These are phyloP conservation scores for Drosophila yooni DNA, from an alignment of 2,888 invertebrate species.

Conservation along the genomic window DNA sequence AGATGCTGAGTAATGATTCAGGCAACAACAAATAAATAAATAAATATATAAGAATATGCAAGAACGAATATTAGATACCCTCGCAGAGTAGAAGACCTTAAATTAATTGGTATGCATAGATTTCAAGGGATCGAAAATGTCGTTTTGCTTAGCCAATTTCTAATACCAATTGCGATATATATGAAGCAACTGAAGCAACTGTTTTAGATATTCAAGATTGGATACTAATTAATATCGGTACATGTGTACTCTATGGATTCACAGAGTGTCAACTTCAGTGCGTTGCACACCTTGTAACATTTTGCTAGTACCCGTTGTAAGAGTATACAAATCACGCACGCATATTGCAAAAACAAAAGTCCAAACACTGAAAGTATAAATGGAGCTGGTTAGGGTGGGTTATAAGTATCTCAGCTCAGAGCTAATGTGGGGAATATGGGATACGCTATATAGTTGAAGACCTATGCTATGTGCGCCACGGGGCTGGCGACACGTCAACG, in stretches of 20 bases:
- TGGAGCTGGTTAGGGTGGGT: not conserved
- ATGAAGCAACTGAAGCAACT: not conserved
- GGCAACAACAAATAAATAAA: constrained; percentile 40
- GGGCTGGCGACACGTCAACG: constrained; percentile 61
- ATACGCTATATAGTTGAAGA: constrained; percentile 24
- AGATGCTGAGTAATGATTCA: constrained; percentile 67
- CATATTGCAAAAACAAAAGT: constrained; percentile 49
- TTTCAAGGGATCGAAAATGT: not conserved
- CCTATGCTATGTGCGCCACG: constrained; percentile 25
- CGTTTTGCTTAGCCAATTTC: not conserved
- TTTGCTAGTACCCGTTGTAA: not conserved
- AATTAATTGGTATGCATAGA: not conserved
- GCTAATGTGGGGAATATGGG: constrained; percentile 49
- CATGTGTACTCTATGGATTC: not conserved
- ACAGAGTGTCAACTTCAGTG: not conserved
- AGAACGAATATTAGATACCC: not conserved
- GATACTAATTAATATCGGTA: not conserved
- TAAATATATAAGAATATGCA: constrained; percentile 9
- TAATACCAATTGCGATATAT: not conserved
- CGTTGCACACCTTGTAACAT: not conserved
- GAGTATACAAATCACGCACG: constrained; percentile 32
- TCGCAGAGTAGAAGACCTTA: not conserved
- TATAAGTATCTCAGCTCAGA: constrained; percentile 32
- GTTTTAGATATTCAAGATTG: not conserved
- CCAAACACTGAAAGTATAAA: constrained; percentile 26